A percentile compares a stretch with the other conserved stretches of the same genome.
Evolutionary conservation across 2,797 vertebrate species (phyloP).

Genomic region (Hemitrygon akajei): DNA sequence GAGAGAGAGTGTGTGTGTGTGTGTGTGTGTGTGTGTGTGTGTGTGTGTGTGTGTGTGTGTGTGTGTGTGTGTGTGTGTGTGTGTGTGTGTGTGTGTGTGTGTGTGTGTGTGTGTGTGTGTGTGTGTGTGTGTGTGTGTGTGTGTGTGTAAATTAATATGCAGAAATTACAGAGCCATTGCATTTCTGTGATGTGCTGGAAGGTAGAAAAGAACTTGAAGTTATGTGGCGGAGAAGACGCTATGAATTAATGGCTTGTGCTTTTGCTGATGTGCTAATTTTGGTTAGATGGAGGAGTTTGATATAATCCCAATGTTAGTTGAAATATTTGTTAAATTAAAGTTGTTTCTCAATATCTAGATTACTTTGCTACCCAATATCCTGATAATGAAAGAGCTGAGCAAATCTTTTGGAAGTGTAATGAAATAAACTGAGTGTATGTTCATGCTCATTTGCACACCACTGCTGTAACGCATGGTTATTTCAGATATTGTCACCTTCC

Average conservation of each 20-base stretch:
- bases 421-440: background rate
- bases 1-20: background rate
- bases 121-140: background rate
- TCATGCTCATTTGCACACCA: too few relatives aligned
- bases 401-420: background rate
- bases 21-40: background rate
- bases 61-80: background rate
- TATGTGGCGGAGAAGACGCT: background rate
- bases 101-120: background rate
- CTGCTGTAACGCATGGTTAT: too few relatives aligned
- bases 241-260: background rate
- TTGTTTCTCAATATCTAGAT: background rate
- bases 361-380: background rate
- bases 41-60: background rate
- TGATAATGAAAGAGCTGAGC: background rate
- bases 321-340: slow-evolving; percentile 7
- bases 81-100: background rate
- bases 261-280: background rate
- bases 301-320: background rate
- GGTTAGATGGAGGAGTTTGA: background rate
- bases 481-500: too few relatives aligned
- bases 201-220: background rate
- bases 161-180: background rate
- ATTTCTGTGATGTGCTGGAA: too few relatives aligned
- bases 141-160: background rate